A percentile compares a stretch with the other conserved stretches of the same genome.
Conservation (phyloP, 2,888 invertebrate species). For the Sicus ferrugineus region DNA sequence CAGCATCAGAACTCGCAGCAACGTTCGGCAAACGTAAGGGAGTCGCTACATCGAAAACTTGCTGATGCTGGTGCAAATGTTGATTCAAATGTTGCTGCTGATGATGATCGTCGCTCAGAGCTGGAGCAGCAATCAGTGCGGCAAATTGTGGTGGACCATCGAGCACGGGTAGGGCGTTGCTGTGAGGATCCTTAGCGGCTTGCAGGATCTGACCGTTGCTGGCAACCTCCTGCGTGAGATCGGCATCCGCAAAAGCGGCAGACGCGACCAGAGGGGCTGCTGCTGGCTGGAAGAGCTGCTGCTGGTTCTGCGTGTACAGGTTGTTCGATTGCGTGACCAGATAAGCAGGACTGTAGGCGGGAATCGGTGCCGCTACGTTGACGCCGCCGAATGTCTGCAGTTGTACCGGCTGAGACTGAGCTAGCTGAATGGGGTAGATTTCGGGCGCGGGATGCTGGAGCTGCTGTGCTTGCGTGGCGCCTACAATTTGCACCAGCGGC, state of each 20-base stretch:
- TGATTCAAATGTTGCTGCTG: no score
- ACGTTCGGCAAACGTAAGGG: slow-evolving; percentile 55
- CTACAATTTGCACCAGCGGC: slow-evolving; percentile 58
- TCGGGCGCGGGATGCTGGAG: slow-evolving; percentile 63
- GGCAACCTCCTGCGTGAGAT: slow-evolving; percentile 61
- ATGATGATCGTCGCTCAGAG: slow-evolving; percentile 48
- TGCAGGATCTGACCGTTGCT: slow-evolving; percentile 63
- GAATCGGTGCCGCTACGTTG: slow-evolving; percentile 55
- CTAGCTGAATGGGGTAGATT: slow-evolving; percentile 65
- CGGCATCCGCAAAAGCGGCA: slow-evolving; percentile 55
- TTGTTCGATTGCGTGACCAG: slow-evolving; percentile 64
- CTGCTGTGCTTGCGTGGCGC: slow-evolving; percentile 54
- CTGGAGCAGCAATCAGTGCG: slow-evolving; percentile 58
- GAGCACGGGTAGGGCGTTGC: slow-evolving; percentile 56
- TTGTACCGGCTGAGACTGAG: slow-evolving; percentile 58
- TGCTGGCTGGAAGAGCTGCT: slow-evolving; percentile 67
- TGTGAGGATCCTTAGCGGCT: slow-evolving; percentile 56
- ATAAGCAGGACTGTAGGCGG: slow-evolving; percentile 63
- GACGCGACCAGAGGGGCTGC: slow-evolving; percentile 55
- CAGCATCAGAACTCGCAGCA: slow-evolving; percentile 40
- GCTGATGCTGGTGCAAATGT: slow-evolving; percentile 19
- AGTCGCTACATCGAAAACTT: slow-evolving; percentile 46
- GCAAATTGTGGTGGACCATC: slow-evolving; percentile 58
- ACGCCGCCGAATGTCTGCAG: slow-evolving; percentile 59
- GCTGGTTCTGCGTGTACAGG: slow-evolving; percentile 61